These are phyloP conservation scores for Parnassius orleans DNA, from an alignment of 2,888 invertebrate genomes.

Conservation along the genomic window DNA sequence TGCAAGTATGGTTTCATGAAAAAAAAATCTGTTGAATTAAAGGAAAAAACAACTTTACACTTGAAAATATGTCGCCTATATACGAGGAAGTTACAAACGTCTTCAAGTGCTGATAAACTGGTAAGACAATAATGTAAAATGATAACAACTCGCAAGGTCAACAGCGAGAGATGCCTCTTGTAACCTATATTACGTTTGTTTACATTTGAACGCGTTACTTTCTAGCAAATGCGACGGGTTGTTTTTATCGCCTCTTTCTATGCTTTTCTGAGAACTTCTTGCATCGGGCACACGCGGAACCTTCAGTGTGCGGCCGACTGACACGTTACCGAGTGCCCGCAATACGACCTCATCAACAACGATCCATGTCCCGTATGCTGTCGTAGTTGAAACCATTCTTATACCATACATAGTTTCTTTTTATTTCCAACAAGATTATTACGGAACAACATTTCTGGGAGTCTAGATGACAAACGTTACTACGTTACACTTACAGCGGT, in stretches of 20 bases:
- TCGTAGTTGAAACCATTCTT: neutral
- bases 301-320: conserved; percentile 64
- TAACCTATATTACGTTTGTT: conserved; percentile 20
- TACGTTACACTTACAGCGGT: too few relatives aligned
- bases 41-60: too few relatives aligned
- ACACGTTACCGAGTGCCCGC: conserved; percentile 46
- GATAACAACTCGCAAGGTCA: conserved; percentile 17
- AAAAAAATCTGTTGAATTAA: too few relatives aligned
- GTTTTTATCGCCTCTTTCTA: conserved; percentile 32
- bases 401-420: too few relatives aligned
- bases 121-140: neutral
- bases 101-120: conserved; percentile 14
- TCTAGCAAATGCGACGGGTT: conserved; percentile 28
- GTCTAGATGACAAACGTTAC: too few relatives aligned
- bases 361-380: conserved; percentile 4
- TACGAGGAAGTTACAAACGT: conserved; percentile 13
- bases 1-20: too few relatives aligned
- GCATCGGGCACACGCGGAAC: conserved; percentile 65
- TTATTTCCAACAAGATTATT: too few relatives aligned
- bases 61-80: neutral
- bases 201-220: conserved; percentile 18
- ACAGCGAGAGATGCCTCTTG: conserved; percentile 6
- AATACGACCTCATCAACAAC: conserved; percentile 20
- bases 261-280: conserved; percentile 54
- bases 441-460: too few relatives aligned